A percentile compares a stretch with the other conserved stretches of the same genome.
Conservation (phyloP, 2,888 invertebrate genomes). For the Cerastoderma edule region DNA sequence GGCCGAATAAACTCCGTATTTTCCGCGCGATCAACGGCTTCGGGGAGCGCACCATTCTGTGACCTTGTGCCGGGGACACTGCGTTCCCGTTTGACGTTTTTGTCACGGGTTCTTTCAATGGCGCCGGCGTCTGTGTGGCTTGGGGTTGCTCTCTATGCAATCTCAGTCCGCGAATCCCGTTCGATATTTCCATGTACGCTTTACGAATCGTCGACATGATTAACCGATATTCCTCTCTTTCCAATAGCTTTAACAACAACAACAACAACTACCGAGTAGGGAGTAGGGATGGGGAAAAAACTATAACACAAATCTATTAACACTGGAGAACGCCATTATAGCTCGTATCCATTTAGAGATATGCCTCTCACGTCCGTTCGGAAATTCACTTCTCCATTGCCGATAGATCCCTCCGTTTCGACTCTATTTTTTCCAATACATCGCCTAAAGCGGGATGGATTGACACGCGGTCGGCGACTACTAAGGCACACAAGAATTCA, state of each 20-base stretch:
- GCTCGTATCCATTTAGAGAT: slow-evolving; percentile 1
- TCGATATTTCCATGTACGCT: slow-evolving; percentile 83
- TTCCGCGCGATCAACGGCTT: slow-evolving; percentile 76
- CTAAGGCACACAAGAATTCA: no score
- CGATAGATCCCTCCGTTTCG: slow-evolving; percentile 9
- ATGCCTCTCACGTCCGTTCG: not conserved
- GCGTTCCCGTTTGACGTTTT: slow-evolving; percentile 53
- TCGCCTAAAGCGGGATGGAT: no score
- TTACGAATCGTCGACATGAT: slow-evolving; percentile 82
- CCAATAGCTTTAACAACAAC: slow-evolving; percentile 9
- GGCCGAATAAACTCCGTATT: slow-evolving; percentile 74
- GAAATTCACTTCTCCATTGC: slow-evolving; percentile 1
- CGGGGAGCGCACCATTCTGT: slow-evolving; percentile 71
- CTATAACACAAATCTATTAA: slow-evolving; percentile 18
- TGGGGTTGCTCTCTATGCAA: slow-evolving; percentile 75
- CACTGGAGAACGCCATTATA: not conserved
- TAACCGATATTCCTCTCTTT: slow-evolving; percentile 22
- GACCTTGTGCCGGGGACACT: slow-evolving; percentile 33
- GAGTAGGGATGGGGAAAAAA: slow-evolving; percentile 16
- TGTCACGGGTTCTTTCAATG: slow-evolving; percentile 41
- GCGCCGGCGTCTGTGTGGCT: slow-evolving; percentile 36
- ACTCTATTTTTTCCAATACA: slow-evolving; percentile 20
- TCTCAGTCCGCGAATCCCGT: slow-evolving; percentile 81
- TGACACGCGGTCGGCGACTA: no score
- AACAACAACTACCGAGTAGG: slow-evolving; percentile 2